Base-by-base conservation (phyloP, 30 jellyfish, hydroid and myxozoan species). In the Cassiopea xamachana region DNA sequence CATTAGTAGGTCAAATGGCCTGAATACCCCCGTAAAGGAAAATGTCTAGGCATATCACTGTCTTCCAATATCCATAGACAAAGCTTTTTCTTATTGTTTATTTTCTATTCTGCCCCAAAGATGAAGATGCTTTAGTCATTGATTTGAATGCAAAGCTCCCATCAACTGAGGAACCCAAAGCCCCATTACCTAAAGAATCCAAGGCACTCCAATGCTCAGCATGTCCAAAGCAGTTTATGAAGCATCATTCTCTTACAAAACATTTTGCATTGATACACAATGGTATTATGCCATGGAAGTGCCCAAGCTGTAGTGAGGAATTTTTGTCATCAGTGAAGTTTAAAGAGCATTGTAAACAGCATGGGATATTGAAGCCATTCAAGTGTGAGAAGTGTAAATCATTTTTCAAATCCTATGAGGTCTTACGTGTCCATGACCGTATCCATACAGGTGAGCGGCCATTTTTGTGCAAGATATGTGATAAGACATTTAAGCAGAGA, bases 381-480 rank as follows among this genome's bases (percentile, higher is more conserved):
- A 60, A 89, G 27, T 89, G 96, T 83, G 87, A 67, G 46, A 79
- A 79, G 77, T 89, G 96, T 74, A 69, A 61, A 19, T 47, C 60
- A 1, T 72, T n/a, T 49, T 89, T 89, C 73, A 48, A 89, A 10
- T 80, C 86, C 2, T 43, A 10, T 15, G 96, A 76, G 49, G 92
- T 89, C n/a, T 89, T 89, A 81, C 79, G 89, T n/a, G 90, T 89
- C 3, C 96, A 89, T 46, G 90, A 81, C 62, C 92, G 96, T 67
- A 89, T 89, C 27, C 96, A 89, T 72, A 89, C 96, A 17, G 90
- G 90, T 47, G 92, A 81, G 68, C 84, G 96, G 46, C 96, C 96
- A 48, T 89, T 48, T 50, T 16, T 67, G 15, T 89, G 96, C 44
- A 76, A 55, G 48, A 49, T 48, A 46, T 89, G 96, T 77, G 89